phyloP scores from a whole-genome alignment of 2,888 invertebrate genomes.

The Tetragnatha montana region DNA sequence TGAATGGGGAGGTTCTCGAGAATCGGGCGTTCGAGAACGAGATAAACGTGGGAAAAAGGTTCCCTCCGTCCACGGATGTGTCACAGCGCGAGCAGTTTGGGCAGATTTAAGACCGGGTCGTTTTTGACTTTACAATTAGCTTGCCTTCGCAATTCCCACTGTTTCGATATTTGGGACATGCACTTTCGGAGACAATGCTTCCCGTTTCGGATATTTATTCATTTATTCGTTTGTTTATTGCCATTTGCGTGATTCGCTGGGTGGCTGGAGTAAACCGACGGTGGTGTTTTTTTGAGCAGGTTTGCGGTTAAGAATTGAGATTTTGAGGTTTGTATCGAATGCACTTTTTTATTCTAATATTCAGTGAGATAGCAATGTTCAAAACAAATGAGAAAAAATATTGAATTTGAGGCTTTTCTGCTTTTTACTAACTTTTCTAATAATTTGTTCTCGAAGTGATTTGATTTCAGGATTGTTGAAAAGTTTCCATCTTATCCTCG shows the following conservation, averaged over 20 bases:
- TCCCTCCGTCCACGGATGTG: background rate
- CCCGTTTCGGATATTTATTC: background rate
- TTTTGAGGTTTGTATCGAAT: too few species aligned
- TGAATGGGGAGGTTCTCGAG: background rate
- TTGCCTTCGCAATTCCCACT: background rate
- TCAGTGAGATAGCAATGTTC: too few species aligned
- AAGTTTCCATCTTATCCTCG: too few species aligned
- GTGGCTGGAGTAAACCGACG: background rate
- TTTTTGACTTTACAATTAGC: conserved; percentile 57
- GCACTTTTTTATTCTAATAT: too few species aligned
- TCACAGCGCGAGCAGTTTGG: conserved; percentile 15
- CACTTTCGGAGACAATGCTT: background rate
- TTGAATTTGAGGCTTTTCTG: too few species aligned
- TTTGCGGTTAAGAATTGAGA: too few species aligned
- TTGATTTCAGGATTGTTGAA: too few species aligned
- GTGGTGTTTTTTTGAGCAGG: background rate
- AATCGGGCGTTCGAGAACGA: conserved; percentile 2
- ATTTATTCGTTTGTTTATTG: background rate
- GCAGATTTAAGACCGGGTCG: conserved; percentile 31
- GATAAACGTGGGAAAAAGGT: conserved; percentile 45
- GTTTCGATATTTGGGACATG: background rate
- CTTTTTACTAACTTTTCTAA: too few species aligned
- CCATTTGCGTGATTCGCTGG: background rate
- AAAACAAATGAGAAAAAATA: too few species aligned
- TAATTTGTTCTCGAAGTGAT: too few species aligned